Evolutionary conservation across 35 echinoderm and acorn worm species (phyloP), one percentile per base, ranked within the genome.

Genomic region (Strongylocentrotus purpuratus): DNA sequence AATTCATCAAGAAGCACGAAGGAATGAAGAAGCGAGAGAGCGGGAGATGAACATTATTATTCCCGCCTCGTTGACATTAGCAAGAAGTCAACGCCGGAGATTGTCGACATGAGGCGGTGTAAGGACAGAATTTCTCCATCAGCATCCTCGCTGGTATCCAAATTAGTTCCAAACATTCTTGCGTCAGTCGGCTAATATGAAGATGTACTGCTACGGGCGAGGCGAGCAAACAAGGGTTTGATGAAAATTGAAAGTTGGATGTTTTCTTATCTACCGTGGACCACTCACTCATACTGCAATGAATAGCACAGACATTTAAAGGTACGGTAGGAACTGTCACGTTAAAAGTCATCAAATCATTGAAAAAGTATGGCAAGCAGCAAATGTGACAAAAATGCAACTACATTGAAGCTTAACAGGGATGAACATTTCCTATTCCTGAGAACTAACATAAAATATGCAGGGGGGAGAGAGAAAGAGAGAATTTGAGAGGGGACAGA

Each of bases 121-220:
- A 78, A 28, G 18, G 65, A 78, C 7, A 28, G 65, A 78, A 28
- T 78, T 18, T 78, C 65, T 78, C 65, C 20, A 28, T 28, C 65
- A 28, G 28, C 20, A n/a, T 28, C 22, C 65, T 78, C 22, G 65
- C 65, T 78, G 65, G 65, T 28, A 78, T 25, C 65, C 65, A 78
- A 78, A 78, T 78, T 78, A 78, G 65, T 28, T 78, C 65, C 20
- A 78, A 78, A 78, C 65, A 78, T 78, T 78, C 65, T 18, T 78
- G 65, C 65, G 65, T 78, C 65, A 78, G 20, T 78, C 65, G 65
- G 65, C 65, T 78, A 78, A 78, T 78, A 78, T 78, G 65, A 78
- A 78, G 65, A 78, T 78, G 65, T n/a, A 78, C 20, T 4, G 20
- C 65, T 78, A 14, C 65, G 20, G 22, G 65, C 2, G 20, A 78